Conservation (phyloP, 2,113 vertebrate species). For the Platysteira castanea region DNA sequence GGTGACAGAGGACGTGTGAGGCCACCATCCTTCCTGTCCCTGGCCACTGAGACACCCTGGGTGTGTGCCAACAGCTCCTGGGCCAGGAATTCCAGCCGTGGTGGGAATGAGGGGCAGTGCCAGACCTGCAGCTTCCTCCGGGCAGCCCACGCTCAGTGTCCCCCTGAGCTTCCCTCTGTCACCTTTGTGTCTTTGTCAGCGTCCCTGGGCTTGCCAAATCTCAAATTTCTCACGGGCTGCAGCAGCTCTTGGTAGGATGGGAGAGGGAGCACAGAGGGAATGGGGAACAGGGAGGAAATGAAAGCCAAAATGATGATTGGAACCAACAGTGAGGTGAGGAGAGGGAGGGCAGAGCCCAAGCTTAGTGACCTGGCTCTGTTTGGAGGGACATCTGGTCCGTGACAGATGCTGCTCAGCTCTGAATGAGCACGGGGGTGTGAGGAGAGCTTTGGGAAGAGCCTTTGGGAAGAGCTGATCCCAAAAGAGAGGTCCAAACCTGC, state of each 20-base stretch:
- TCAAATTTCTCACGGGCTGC: not conserved
- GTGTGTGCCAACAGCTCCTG: not conserved
- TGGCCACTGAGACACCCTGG: not conserved
- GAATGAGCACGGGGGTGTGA: fast-evolving
- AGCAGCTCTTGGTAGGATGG: not conserved
- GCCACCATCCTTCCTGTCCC: not conserved
- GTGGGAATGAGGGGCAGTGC: not conserved
- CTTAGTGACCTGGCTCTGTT: not conserved
- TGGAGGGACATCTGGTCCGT: not conserved
- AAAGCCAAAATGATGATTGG: not conserved
- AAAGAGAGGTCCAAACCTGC: not conserved
- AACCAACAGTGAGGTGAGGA: not conserved
- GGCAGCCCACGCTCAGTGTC: fast-evolving
- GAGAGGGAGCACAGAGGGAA: not conserved
- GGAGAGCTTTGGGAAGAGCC: not conserved
- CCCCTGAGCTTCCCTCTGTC: not conserved
- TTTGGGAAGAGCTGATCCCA: not conserved
- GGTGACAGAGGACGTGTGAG: not conserved
- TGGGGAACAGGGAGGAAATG: not conserved
- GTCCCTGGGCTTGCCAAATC: not conserved
- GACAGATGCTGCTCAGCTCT: not conserved
- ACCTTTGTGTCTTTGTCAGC: not conserved
- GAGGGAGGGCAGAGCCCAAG: not conserved
- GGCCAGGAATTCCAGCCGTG: not conserved
- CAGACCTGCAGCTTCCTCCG: not conserved